Conservation (phyloP, 2,888 invertebrate species). For the Tipula unca region DNA sequence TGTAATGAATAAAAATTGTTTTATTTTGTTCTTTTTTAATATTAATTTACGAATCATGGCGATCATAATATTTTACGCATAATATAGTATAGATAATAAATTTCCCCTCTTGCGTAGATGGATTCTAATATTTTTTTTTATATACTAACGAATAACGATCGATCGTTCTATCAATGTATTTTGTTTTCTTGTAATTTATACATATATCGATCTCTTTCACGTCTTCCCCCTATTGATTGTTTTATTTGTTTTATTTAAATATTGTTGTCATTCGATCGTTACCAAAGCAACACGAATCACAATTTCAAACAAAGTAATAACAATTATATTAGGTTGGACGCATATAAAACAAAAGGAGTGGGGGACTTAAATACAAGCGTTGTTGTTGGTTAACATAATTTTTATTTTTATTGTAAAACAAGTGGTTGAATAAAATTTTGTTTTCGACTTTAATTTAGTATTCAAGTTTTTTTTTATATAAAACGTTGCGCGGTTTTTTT, state of each 20-base stretch:
- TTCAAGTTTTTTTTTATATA: background rate
- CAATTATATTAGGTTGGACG: background rate
- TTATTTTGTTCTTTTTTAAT: background rate
- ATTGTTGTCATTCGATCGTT: background rate
- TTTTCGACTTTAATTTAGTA: background rate
- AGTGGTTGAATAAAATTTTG: background rate
- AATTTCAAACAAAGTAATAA: background rate
- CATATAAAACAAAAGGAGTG: background rate
- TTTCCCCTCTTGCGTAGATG: background rate
- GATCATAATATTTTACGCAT: background rate
- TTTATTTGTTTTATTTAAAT: background rate
- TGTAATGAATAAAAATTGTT: background rate
- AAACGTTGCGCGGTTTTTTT: background rate
- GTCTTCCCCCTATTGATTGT: background rate
- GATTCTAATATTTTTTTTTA: background rate
- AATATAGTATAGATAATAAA: background rate
- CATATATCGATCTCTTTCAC: background rate
- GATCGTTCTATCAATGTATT: background rate
- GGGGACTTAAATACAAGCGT: background rate
- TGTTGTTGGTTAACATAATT: too few species aligned
- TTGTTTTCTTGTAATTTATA: background rate
- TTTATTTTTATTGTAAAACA: background rate
- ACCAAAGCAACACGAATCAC: background rate
- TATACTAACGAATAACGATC: background rate
- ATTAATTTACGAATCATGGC: background rate